A percentile compares a stretch with the other conserved stretches of the same genome.
These are phyloP conservation scores for Ctenopoma kingsleyae DNA, from an alignment of 2,797 vertebrate genomes.

Conservation along the genomic window DNA sequence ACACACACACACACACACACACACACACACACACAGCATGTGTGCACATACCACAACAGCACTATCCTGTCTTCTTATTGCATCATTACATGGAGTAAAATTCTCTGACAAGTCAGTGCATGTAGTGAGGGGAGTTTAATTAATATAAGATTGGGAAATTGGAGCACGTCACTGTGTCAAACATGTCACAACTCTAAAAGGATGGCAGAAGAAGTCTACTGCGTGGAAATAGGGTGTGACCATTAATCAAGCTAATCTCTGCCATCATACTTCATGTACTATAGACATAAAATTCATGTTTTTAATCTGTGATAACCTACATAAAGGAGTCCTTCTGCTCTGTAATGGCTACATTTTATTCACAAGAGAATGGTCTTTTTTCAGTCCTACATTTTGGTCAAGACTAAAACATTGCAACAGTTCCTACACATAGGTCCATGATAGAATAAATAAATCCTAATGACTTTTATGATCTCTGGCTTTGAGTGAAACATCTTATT, in stretches of 20 bases:
- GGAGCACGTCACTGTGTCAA: background rate
- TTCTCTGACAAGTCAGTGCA: constrained; percentile 26
- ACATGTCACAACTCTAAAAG: background rate
- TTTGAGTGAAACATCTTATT: background rate
- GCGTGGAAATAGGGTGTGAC: background rate
- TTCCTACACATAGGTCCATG: no score
- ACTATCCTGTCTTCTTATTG: constrained; percentile 4
- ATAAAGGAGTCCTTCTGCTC: no score
- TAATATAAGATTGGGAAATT: background rate
- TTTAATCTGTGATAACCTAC: background rate
- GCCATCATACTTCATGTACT: constrained; percentile 1
- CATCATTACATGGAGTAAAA: constrained; percentile 11
- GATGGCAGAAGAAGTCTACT: background rate
- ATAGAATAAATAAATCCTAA: no score
- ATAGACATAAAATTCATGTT: background rate
- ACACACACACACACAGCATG: background rate
- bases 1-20: background rate
- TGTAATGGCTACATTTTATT: no score
- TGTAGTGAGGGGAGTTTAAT: background rate
- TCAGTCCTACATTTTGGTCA: background rate
- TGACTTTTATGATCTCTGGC: no score
- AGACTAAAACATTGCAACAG: background rate
- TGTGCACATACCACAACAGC: no score
- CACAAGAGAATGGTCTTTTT: background rate
- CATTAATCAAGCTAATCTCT: background rate